Evolutionary conservation across 2,797 vertebrate genomes (phyloP), one percentile per base, ranked within the genome.

Genomic region (Danio kyathit): DNA sequence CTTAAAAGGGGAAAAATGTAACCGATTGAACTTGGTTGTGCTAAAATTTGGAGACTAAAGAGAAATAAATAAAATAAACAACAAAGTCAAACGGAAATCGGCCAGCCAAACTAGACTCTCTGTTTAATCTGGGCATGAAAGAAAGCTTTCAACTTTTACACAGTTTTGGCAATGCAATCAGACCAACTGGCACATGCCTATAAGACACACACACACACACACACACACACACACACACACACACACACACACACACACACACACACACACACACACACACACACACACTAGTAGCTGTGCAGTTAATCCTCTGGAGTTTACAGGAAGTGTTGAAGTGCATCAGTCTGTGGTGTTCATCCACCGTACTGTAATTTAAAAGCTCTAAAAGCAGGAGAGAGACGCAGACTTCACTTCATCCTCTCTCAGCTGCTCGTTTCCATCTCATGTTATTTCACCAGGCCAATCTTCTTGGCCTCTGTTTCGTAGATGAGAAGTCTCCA

Each of bases 391-490:
- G 43, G 46, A 70, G 44, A 77, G 63, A 16, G 41, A 44, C 38
- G 49, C 14, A 48, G 70, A 44, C n/a, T 46, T n/a, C 13, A 21
- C 57, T 10, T 52, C 5, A 65, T n/a, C 41, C 7, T 16, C 48
- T 52, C 56, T 71, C 44, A 29, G 29, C 69, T 46, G 40, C 67
- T 56, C 4, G 4, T 40, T 64, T 80, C 40, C 2, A 56, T 44
- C 40, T 83, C 87, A 79, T 11, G 19, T 92, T 96, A 99, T 95
- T 99, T 99, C 85, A 95, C 97, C 90, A 99, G 95, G 92, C 98
- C 97, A 48, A 99, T 99, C 94, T 99, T 99, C 95, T 99, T 99
- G 2, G 97, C 97, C 92, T 99, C 98, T 0, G 98, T 99, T 94
- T 99, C 97, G 46, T 99, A 99, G 92, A 99, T 99, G 89, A 99